Percentiles rank a stretch among this genome's conserved stretches.
Evolutionary conservation across 2,888 invertebrate genomes (phyloP).

Genomic region (Scaptomyza caliginosa): DNA sequence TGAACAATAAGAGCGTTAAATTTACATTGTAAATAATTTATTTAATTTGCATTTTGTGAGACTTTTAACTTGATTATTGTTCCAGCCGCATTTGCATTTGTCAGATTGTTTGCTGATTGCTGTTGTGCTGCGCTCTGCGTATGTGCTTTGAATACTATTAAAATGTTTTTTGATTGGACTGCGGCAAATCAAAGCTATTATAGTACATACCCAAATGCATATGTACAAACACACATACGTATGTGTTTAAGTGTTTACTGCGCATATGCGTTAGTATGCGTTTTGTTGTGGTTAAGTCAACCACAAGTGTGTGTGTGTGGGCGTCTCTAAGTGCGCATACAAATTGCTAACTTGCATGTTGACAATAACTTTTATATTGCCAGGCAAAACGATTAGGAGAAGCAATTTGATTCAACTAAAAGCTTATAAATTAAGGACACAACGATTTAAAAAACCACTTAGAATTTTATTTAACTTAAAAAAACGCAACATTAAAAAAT

Average conservation of each 20-base stretch:
- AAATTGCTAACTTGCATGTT: slow-evolving; percentile 44
- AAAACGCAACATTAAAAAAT: too few relatives aligned
- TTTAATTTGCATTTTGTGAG: slow-evolving; percentile 14
- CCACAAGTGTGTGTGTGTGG: neutral
- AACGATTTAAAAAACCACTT: neutral
- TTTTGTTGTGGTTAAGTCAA: slow-evolving; percentile 4
- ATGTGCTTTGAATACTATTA: slow-evolving; percentile 43
- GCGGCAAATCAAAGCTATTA: slow-evolving; percentile 37
- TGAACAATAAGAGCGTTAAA: neutral
- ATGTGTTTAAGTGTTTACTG: neutral
- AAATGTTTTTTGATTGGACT: slow-evolving; percentile 62
- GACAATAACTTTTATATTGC: slow-evolving; percentile 19
- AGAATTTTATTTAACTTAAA: too few relatives aligned
- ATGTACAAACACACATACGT: neutral
- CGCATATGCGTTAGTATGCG: slow-evolving; percentile 5
- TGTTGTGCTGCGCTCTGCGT: slow-evolving; percentile 19
- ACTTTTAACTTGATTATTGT: slow-evolving; percentile 23
- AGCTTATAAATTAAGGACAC: slow-evolving; percentile 29
- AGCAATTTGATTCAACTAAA: slow-evolving; percentile 41
- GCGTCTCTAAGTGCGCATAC: neutral
- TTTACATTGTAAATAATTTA: slow-evolving; percentile 31
- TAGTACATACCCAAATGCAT: neutral
- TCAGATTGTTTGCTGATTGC: slow-evolving; percentile 73
- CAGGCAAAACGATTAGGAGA: slow-evolving; percentile 41
- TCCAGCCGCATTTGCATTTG: slow-evolving; percentile 62